Evolutionary conservation across 2,113 vertebrate genomes (phyloP), one percentile per base, ranked within the genome.

Genomic region (Leptodactylus fuscus): DNA sequence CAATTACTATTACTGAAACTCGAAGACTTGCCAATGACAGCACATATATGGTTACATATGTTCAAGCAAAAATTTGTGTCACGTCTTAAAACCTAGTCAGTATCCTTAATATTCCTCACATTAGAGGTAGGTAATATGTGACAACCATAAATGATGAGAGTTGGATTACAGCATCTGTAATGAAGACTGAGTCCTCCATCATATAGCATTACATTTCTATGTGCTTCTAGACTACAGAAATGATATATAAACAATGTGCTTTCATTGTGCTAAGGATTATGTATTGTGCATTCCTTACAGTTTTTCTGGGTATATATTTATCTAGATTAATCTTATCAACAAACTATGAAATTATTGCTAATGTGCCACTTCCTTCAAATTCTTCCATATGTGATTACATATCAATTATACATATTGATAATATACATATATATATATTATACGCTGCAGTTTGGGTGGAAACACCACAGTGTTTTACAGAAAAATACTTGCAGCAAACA

Each of bases 281-380:
- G 36, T 67, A 67, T 20, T 67, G 62, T 67, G 62, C 62, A 34
- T 36, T 34, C 2, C 5, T 67, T 67, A 67, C 32, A 67, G 2
- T 67, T 67, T 67, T 32, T 16, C 32, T 67, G 29, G 29, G 62
- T 36, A 67, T 34, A 67, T 67, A 67, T 36, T 67, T 20, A 36
- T 11, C 60, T 29, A 32, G 13, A 32, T 65, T 32, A 20, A 65
- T 65, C 15, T 32, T 9, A 32, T 32, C 29, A 2, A 34, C 29
- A 67, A 12, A 24, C 11, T 75, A 29, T 48, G 15, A 75, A 75
- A 75, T 75, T 75, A 75, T 75, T 75, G 71, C 71, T 75, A 75
- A 48, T 48, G 65, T 9, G n/a, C 38, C 44, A 29, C 41, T 27
- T 75, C 24, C 27, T 46, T 48, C 44, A 5, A 29, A 27, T 75